These are phyloP conservation scores for Xenopus borealis DNA, from an alignment of 2,113 vertebrate genomes.

Conservation along the genomic window DNA sequence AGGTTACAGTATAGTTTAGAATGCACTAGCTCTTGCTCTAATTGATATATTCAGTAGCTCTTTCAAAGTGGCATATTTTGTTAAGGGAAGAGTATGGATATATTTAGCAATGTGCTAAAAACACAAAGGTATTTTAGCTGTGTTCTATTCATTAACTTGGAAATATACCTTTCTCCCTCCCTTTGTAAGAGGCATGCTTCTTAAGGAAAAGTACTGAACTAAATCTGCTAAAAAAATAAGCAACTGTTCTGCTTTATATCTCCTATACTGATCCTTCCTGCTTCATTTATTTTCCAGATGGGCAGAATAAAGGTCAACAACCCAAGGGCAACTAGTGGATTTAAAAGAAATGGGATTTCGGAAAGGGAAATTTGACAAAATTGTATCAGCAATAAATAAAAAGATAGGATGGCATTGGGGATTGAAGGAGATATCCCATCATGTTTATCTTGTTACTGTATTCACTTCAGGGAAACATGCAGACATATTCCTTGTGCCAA, in stretches of 20 bases:
- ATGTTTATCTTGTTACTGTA: constrained; percentile 24
- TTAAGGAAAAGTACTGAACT: constrained; percentile 51
- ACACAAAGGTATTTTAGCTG: neutral
- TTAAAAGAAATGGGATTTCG: constrained; percentile 66
- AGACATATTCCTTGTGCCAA: neutral
- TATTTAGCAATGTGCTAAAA: constrained; percentile 1
- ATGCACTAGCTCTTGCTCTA: no score
- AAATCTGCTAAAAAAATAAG: constrained; percentile 26
- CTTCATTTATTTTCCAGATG: constrained; percentile 73
- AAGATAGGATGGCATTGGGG: constrained; percentile 50
- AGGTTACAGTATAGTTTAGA: no score
- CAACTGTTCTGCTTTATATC: constrained; percentile 57
- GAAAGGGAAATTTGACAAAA: constrained; percentile 62
- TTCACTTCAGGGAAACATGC: neutral
- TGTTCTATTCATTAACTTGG: constrained; percentile 5
- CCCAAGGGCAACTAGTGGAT: constrained; percentile 58
- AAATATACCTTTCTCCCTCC: constrained; percentile 25
- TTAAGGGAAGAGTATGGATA: neutral
- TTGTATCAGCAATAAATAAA: constrained; percentile 32
- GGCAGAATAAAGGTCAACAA: constrained; percentile 63
- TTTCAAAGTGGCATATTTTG: neutral
- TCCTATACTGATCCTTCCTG: constrained; percentile 65
- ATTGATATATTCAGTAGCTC: neutral
- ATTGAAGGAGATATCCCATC: constrained; percentile 57
- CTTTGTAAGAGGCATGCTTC: constrained; percentile 47